Evolutionary conservation across 2,113 vertebrate genomes (phyloP).

Genomic region (Scomber scombrus): DNA sequence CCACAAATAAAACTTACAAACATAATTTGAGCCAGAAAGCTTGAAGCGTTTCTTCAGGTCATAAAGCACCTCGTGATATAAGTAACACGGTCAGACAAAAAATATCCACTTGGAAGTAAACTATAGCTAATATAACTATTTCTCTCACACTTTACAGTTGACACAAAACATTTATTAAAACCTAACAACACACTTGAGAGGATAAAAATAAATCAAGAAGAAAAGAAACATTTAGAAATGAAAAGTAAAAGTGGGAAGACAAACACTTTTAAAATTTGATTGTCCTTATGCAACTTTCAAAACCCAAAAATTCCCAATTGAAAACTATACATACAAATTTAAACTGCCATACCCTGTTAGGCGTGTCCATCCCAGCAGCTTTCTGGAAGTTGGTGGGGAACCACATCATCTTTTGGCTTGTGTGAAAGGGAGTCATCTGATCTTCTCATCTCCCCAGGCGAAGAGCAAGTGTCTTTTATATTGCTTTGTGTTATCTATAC

Average conservation of each 20-base stretch:
- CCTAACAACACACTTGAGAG: not conserved
- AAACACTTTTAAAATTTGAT: no score
- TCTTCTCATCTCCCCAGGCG: slow-evolving; percentile 1
- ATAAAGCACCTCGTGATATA: no score
- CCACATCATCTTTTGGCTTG: slow-evolving; percentile 58
- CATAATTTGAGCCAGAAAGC: no score
- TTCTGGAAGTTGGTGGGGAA: slow-evolving; percentile 39
- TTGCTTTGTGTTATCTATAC: not conserved
- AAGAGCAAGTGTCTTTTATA: slow-evolving; percentile 61
- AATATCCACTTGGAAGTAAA: no score
- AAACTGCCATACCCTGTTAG: slow-evolving; percentile 64
- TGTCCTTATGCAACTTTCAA: no score
- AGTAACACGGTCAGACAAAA: no score
- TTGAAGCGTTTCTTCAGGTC: no score
- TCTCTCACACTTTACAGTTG: no score
- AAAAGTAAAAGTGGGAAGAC: no score
- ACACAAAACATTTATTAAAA: not conserved
- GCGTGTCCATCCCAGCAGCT: slow-evolving; percentile 48
- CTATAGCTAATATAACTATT: no score
- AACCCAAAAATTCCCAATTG: not conserved
- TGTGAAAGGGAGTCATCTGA: slow-evolving; percentile 31
- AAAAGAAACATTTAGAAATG: not conserved
- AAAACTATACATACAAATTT: not conserved
- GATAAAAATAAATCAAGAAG: not conserved
- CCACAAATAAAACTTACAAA: no score